Conservation (phyloP, 2,888 invertebrate genomes). For the Theretra japonica region DNA sequence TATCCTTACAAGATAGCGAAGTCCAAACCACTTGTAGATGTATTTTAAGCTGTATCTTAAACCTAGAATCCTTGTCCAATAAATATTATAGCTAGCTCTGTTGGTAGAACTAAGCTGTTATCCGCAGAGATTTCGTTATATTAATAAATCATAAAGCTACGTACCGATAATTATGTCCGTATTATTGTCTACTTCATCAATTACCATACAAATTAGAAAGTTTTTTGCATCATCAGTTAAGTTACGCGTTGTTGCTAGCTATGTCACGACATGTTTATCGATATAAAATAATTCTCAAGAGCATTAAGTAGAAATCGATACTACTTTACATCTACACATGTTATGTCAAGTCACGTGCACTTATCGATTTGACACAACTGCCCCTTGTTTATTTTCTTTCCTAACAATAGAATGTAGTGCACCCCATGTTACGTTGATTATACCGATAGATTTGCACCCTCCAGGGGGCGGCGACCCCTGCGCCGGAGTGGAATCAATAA, state of each 20-base stretch:
- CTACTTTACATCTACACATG: slow-evolving; percentile 40
- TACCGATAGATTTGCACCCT: slow-evolving; percentile 55
- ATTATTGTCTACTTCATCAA: no score
- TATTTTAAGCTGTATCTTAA: background rate
- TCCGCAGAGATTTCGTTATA: no score
- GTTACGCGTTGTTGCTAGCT: no score
- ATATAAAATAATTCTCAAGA: background rate
- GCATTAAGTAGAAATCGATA: background rate
- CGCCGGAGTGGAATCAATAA: slow-evolving; percentile 80
- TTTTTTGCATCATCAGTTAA: no score
- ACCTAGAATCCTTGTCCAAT: no score
- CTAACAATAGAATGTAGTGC: slow-evolving; percentile 41
- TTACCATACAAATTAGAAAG: no score
- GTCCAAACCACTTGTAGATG: background rate
- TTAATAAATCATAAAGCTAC: no score
- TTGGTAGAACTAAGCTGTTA: no score
- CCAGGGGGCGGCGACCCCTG: slow-evolving; percentile 65
- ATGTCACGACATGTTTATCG: background rate
- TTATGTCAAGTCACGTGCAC: slow-evolving; percentile 43
- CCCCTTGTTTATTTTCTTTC: slow-evolving; percentile 43
- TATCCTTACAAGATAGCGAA: background rate
- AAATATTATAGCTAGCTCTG: no score
- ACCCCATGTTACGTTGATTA: slow-evolving; percentile 47
- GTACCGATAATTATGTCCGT: no score
- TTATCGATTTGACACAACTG: slow-evolving; percentile 55